Percentiles rank a stretch among this genome's conserved stretches.
These are phyloP conservation scores for Halictus quadricinctus DNA, from an alignment of 2,888 invertebrate species.

Conservation along the genomic window DNA sequence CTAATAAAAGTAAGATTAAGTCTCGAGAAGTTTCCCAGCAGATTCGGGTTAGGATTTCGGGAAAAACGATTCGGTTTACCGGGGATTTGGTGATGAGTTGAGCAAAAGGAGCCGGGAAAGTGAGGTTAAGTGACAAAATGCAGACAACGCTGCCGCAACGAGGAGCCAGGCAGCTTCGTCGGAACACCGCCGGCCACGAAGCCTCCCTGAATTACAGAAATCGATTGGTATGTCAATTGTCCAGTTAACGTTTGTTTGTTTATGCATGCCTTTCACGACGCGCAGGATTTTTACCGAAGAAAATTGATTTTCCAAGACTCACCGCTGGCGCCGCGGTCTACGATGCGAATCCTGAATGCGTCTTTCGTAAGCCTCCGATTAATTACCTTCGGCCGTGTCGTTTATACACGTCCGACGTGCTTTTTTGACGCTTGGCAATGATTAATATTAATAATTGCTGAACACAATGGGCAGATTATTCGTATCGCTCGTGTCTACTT, in stretches of 20 bases:
- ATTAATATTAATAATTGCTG: neutral
- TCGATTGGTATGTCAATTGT: conserved; percentile 59
- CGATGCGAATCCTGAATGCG: neutral
- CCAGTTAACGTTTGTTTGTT: neutral
- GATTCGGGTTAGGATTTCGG: neutral
- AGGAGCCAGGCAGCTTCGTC: conserved; percentile 68
- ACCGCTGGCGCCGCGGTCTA: neutral
- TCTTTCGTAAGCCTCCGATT: neutral
- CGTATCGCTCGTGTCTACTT: neutral
- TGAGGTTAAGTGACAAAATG: conserved; percentile 59
- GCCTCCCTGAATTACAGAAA: conserved; percentile 58
- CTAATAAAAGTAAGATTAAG: neutral
- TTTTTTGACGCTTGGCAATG: neutral
- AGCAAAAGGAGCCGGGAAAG: conserved; percentile 21
- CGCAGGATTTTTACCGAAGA: neutral
- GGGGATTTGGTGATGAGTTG: conserved; percentile 16
- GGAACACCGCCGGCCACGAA: conserved; percentile 51
- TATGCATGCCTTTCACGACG: neutral
- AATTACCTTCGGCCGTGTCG: neutral
- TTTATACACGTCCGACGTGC: neutral
- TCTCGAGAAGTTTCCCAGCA: neutral
- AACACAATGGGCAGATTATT: neutral
- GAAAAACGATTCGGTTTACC: neutral
- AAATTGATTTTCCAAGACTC: neutral
- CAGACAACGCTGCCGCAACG: conserved; percentile 69